Percentiles rank a stretch among this genome's conserved stretches.
phyloP scores from a whole-genome alignment of 1,140 invertebrate species.

The Hylaeus volcanicus region DNA sequence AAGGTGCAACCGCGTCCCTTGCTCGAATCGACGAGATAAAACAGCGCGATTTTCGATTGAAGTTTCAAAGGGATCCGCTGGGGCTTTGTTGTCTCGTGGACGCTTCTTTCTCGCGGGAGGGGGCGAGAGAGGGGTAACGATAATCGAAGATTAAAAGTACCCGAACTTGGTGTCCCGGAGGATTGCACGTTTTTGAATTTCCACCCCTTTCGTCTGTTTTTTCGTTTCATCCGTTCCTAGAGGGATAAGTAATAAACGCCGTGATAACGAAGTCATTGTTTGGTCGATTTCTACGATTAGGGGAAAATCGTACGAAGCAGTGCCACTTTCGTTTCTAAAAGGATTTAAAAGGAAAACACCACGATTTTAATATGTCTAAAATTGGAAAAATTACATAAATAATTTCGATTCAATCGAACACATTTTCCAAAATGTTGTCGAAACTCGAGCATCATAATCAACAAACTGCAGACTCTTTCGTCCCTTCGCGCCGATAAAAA shows the following conservation, averaged over 20 bases:
- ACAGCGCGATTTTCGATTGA: conserved; percentile 36
- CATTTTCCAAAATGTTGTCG: no score
- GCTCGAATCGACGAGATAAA: conserved; percentile 29
- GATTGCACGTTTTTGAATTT: conserved; percentile 9
- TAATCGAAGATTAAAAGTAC: conserved; percentile 42
- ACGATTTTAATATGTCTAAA: no score
- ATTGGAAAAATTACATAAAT: no score
- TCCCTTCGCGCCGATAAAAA: background rate
- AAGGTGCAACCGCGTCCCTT: conserved; percentile 30
- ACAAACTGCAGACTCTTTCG: background rate
- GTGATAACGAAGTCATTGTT: no score
- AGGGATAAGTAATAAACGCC: conserved; percentile 4
- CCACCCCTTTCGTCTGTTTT: background rate
- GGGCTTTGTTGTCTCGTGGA: conserved; percentile 24
- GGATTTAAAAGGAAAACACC: no score
- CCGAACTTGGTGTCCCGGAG: conserved; percentile 5
- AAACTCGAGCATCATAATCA: no score
- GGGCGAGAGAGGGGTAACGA: conserved; percentile 30
- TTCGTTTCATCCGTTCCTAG: no score
- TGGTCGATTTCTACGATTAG: background rate
- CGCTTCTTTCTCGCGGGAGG: background rate
- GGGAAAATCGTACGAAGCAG: no score
- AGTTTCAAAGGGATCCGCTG: conserved; percentile 31
- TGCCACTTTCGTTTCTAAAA: no score
- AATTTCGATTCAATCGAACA: no score